phyloP scores from a whole-genome alignment of 2,888 invertebrate genomes.

The Cosmopolites sordidus region DNA sequence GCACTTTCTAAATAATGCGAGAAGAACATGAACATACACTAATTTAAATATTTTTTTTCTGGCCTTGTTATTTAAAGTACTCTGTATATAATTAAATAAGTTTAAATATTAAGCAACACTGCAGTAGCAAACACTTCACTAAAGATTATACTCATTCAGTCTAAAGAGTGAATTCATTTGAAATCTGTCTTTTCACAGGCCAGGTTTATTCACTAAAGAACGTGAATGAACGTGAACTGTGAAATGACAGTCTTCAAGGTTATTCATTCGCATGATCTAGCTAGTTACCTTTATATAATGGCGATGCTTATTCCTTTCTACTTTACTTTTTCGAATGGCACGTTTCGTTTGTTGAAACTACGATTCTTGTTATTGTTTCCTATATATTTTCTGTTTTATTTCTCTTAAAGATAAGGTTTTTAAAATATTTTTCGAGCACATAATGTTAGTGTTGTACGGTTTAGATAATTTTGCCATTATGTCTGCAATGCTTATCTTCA shows the following conservation, averaged over 20 bases:
- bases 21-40: no score
- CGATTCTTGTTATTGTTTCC: background rate
- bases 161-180: background rate
- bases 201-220: no score
- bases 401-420: background rate
- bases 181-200: no score
- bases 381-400: slow-evolving; percentile 4
- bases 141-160: slow-evolving; percentile 7
- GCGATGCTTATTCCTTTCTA: slow-evolving; percentile 13
- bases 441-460: slow-evolving; percentile 4
- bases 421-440: slow-evolving; percentile 14
- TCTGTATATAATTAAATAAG: slow-evolving; percentile 2
- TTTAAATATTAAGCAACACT: slow-evolving; percentile 33
- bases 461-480: slow-evolving; percentile 35
- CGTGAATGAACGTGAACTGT: no score
- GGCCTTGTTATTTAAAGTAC: background rate
- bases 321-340: no score
- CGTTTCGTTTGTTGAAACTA: no score
- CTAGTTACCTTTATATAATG: slow-evolving; percentile 12
- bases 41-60: no score
- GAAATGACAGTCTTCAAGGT: no score
- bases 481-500: slow-evolving; percentile 61
- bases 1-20: no score
- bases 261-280: background rate
- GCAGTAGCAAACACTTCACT: slow-evolving; percentile 31